phyloP scores from a whole-genome alignment of 2,797 vertebrate species.

The Enteromius anoplus region DNA sequence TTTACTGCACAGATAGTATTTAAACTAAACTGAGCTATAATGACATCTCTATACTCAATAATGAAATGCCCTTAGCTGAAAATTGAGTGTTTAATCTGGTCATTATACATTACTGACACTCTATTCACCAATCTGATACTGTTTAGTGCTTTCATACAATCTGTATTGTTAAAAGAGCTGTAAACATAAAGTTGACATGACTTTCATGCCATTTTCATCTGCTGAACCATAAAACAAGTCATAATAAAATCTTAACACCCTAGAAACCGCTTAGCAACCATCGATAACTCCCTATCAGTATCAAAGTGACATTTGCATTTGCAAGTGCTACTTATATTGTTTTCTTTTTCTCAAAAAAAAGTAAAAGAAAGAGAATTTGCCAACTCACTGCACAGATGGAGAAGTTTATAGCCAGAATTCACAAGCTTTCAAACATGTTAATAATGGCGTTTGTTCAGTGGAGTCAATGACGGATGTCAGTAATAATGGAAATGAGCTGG shows the following conservation, averaged over 20 bases:
- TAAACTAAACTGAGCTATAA: too few relatives aligned
- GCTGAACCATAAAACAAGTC: background rate
- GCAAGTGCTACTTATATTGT: background rate
- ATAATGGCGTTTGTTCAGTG: conserved; percentile 14
- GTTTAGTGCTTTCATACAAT: too few relatives aligned
- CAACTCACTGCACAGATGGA: conserved; percentile 39
- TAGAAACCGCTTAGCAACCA: background rate
- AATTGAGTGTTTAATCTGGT: too few relatives aligned
- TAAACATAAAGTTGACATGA: too few relatives aligned
- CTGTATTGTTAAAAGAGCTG: too few relatives aligned
- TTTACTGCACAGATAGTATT: too few relatives aligned
- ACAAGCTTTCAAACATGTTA: background rate
- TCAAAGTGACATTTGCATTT: background rate
- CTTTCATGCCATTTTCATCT: background rate
- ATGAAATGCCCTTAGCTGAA: too few relatives aligned
- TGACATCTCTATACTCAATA: too few relatives aligned
- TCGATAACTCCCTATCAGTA: background rate
- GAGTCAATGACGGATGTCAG: conserved; percentile 43
- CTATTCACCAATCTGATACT: too few relatives aligned
- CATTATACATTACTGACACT: too few relatives aligned
- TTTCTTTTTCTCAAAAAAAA: background rate
- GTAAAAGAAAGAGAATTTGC: background rate
- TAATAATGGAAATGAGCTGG: conserved; percentile 30
- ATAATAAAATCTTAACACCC: background rate
- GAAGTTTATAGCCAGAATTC: conserved; percentile 15